Evolutionary conservation across 1,140 invertebrate genomes (phyloP), one percentile per base, ranked within the genome.

Genomic region (Parapsyche elsis): DNA sequence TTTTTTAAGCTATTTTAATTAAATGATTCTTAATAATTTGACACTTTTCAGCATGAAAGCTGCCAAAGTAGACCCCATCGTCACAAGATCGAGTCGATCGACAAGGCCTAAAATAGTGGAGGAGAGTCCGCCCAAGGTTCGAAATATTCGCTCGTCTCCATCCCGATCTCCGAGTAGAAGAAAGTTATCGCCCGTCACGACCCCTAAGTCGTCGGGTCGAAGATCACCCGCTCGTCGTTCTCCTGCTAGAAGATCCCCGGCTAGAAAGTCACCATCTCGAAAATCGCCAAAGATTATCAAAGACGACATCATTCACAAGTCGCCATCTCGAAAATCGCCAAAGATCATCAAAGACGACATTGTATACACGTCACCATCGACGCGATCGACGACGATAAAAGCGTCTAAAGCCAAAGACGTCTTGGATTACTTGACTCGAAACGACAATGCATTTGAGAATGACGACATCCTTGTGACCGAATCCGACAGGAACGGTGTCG

Each of bases 181-280:
- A 30, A 45, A 49, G 26, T 7, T 21, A 46, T 73, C 71, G 12
- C 73, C 73, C n/a, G 23, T 53, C 9, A 12, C 38, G 16, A 53
- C 21, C 7, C 46, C 53, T 9, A 75, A 75, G 57, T 78, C 79
- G 16, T 70, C 81, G 2, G 44, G 9, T 12, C 67, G 81, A 12
- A 80, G 75, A 44, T 82, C 81, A 0, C 81, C 81, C 7, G 30
- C 64, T 21, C 53, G 79, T n/a, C 80, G 80, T 44, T 82, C 81
- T 4, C 81, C 81, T 0, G 26, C 61, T 19, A 71, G 82, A 19
- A 83, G 79, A 77, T 81, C 82, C 38, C 80, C 82, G 7, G 7
- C 75, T 7, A 73, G 81, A 38, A 83, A 81, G 53, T 83, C 81
- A 67, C 82, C 81, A 1, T 21, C 76, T 12, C 71, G 81, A 26